These are phyloP conservation scores for Lepidonotus clava DNA, from an alignment of 2,888 invertebrate species.

Conservation along the genomic window DNA sequence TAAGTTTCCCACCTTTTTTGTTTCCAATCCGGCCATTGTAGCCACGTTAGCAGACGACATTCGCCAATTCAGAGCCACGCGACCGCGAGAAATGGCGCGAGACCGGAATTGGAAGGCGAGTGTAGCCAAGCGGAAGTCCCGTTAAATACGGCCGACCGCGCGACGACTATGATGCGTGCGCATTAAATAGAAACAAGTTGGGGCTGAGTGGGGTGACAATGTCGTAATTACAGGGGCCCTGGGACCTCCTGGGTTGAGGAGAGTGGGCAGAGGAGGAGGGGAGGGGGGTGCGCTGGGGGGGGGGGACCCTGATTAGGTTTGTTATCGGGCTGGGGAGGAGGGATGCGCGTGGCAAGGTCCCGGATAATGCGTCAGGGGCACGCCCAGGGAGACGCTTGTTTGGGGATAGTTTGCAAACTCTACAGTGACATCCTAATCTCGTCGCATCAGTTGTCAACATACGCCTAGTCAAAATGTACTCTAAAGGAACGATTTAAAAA, in stretches of 20 bases:
- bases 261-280: not conserved
- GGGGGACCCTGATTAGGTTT: constrained; percentile 9
- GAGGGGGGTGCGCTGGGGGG: not conserved
- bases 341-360: not conserved
- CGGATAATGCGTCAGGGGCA: not conserved
- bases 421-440: no score
- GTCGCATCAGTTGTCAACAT: no score
- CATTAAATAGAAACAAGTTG: constrained; percentile 33
- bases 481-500: no score
- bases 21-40: constrained; percentile 4
- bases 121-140: constrained; percentile 16
- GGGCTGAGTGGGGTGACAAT: not conserved
- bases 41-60: constrained; percentile 38
- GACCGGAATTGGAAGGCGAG: not conserved
- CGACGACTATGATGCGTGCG: not conserved
- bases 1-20: not conserved
- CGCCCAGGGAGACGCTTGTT: no score
- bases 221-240: not conserved
- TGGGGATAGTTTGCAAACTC: no score
- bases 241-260: not conserved
- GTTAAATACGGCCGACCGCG: constrained; percentile 21
- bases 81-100: not conserved
- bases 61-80: constrained; percentile 21
- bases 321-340: not conserved
- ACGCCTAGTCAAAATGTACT: no score